Evolutionary conservation across 2,113 vertebrate species (phyloP), one percentile per base, ranked within the genome.

Genomic region (Apodemus sylvaticus): DNA sequence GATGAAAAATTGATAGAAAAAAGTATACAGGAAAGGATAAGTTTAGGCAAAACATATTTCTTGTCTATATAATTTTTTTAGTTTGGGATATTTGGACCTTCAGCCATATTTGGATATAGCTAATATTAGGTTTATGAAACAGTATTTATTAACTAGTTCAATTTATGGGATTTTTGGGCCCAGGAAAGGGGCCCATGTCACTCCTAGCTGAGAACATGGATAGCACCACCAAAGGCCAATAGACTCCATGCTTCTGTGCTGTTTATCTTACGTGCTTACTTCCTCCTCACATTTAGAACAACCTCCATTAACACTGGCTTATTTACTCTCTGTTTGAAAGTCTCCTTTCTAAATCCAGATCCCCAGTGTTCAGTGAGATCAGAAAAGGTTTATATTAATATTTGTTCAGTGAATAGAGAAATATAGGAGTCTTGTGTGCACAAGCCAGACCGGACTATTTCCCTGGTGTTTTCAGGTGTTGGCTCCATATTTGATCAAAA

Each of bases 351-450:
- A 0, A 58, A 9, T 60, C 19, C 74, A 8, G 58, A 51, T 92
- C 53, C 24, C 29, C 5, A 55, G 22, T 29, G 11, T 34, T 31
- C 79, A 51, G 2, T 51, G 81, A 73, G 19, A 85, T 92, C 64
- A 94, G 12, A 90, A 42, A 92, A 87, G 3, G 34, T 3, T 74
- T 92, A 11, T 31, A 86, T 45, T 48, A 76, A 53, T 88, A 79
- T 85, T 93, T 93, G 3, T 36, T 73, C 64, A 73, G 19, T 88
- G 45, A 83, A 76, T 53, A 20, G 48, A 78, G 89, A 94, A 60
- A 7, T 22, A 11, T 2, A 17, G 17, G 9, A 73, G 26, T 19
- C 2, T 13, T 36, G 1, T 86, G 10, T 71, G 22, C 7, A 79
- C 51, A 74, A 64, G 14, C 4, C 20, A 71, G 42, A 36, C 17